Conservation (phyloP, 2,888 invertebrate species). For the Agonopterix alstromeriana region DNA sequence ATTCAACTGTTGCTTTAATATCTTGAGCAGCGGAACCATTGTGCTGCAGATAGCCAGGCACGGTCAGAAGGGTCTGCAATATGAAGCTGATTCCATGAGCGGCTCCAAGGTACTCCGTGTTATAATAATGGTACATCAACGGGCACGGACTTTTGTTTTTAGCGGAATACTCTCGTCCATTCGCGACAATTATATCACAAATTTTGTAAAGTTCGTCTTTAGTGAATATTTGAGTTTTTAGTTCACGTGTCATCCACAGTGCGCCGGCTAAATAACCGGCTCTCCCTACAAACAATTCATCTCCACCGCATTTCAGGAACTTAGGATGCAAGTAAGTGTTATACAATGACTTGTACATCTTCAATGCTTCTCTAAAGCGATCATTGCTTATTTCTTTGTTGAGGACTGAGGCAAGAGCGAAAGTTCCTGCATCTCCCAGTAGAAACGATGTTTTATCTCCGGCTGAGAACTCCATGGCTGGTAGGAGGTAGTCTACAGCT, state of each 20-base stretch:
- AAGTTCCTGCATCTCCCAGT: conserved; percentile 87
- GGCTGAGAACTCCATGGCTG: conserved; percentile 75
- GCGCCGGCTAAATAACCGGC: conserved; percentile 89
- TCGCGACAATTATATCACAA: conserved; percentile 81
- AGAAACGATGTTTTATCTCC: conserved; percentile 83
- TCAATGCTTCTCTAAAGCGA: conserved; percentile 38
- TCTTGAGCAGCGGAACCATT: conserved; percentile 73
- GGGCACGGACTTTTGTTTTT: conserved; percentile 78
- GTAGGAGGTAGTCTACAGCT: conserved; percentile 78
- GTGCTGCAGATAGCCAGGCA: conserved; percentile 71
- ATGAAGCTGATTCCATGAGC: conserved; percentile 77
- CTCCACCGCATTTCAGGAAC: conserved; percentile 82
- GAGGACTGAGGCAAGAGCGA: conserved; percentile 82
- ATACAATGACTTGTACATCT: conserved; percentile 56
- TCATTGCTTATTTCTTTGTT: conserved; percentile 69
- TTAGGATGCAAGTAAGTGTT: conserved; percentile 44
- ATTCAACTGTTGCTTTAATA: conserved; percentile 81
- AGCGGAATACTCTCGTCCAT: conserved; percentile 82
- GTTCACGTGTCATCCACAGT: conserved; percentile 81
- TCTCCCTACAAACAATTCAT: conserved; percentile 91
- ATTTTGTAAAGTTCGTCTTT: conserved; percentile 76
- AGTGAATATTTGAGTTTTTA: conserved; percentile 56
- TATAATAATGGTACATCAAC: conserved; percentile 87
- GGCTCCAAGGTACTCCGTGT: conserved; percentile 84
- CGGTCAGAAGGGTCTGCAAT: conserved; percentile 72